These are phyloP conservation scores for Pempheris klunzingeri DNA, from an alignment of 2,797 vertebrate species.

Conservation along the genomic window DNA sequence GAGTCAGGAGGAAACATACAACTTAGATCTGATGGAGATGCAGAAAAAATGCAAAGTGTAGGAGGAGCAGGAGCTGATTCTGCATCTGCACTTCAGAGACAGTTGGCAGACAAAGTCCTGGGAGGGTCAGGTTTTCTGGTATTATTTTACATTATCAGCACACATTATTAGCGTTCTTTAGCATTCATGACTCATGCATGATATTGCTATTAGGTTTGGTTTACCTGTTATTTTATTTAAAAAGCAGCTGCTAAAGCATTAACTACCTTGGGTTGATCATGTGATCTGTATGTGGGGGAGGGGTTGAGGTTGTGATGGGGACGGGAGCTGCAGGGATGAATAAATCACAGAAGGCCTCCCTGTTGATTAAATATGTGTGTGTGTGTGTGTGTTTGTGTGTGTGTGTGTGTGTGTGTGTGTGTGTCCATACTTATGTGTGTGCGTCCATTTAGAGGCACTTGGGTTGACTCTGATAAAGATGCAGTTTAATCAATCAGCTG, in stretches of 20 bases:
- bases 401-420: constrained; percentile 11
- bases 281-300: constrained; percentile 60
- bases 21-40: constrained; percentile 44
- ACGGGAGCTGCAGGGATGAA: constrained; percentile 67
- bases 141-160: not conserved
- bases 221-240: not conserved
- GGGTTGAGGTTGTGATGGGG: constrained; percentile 39
- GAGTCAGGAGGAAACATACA: constrained; percentile 71
- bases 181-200: not conserved
- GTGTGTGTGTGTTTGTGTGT: constrained; percentile 23
- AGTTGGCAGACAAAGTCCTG: constrained; percentile 16
- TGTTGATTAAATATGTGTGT: constrained; percentile 64
- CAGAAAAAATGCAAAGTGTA: constrained; percentile 27
- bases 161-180: not conserved
- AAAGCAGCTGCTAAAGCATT: constrained; percentile 3
- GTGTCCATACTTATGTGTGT: too few relatives aligned
- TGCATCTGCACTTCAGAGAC: constrained; percentile 21
- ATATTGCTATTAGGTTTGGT: not conserved
- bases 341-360: constrained; percentile 68
- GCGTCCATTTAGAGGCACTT: constrained; percentile 16
- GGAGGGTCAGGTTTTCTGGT: not conserved
- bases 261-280: constrained; percentile 29
- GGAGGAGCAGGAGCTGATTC: constrained; percentile 33
- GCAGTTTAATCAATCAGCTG: constrained; percentile 70
- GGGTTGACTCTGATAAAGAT: constrained; percentile 44